These are phyloP conservation scores for Sapajus apella DNA, from an alignment of 2,113 vertebrate species.

Conservation along the genomic window DNA sequence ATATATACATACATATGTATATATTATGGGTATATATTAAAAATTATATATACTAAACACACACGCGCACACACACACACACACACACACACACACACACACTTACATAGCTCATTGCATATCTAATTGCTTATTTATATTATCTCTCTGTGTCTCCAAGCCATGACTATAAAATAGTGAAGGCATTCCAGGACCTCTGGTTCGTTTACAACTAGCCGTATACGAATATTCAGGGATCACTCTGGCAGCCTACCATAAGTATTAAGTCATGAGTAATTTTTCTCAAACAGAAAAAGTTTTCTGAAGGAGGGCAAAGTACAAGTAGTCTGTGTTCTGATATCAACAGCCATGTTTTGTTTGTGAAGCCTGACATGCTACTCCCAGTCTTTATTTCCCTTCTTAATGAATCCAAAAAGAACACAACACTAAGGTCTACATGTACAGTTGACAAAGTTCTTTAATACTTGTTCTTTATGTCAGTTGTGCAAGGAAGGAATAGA, in stretches of 20 bases:
- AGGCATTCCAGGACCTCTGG: not conserved
- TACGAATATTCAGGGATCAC: not conserved
- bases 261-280: not conserved
- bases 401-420: not conserved
- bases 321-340: not conserved
- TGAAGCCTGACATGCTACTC: not conserved
- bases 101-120: not conserved
- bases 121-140: not conserved
- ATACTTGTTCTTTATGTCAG: not conserved
- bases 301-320: not conserved
- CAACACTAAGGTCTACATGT: not conserved
- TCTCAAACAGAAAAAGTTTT: not conserved
- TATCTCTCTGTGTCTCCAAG: not conserved
- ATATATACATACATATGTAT: not conserved
- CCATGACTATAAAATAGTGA: not conserved
- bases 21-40: not conserved
- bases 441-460: not conserved
- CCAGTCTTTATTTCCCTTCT: not conserved
- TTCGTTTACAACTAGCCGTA: not conserved
- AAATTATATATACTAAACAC: not conserved
- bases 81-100: not conserved
- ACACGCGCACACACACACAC: too few relatives aligned
- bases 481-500: not conserved
- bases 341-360: not conserved
- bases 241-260: not conserved